Conservation (phyloP, 2,113 vertebrate genomes). For the Entelurus aequoreus region DNA sequence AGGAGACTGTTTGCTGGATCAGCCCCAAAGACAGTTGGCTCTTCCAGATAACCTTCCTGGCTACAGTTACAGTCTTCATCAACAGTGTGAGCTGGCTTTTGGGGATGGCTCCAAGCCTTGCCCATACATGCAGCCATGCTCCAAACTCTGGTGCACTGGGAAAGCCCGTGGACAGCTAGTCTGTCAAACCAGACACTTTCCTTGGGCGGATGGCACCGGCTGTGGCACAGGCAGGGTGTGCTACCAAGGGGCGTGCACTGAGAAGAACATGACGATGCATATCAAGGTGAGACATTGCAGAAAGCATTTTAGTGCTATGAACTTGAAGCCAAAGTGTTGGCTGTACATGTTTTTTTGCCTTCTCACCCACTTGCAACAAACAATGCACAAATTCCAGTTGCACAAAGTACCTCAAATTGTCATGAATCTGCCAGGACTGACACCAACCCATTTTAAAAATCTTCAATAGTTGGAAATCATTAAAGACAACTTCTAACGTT, state of each 20-base stretch:
- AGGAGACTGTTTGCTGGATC: constrained; percentile 95
- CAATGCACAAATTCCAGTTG: too few species aligned
- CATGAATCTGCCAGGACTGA: too few species aligned
- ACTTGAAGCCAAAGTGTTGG: too few species aligned
- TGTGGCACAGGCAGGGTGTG: constrained; percentile 85
- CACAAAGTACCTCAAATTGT: too few species aligned
- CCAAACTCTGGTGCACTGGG: constrained; percentile 94
- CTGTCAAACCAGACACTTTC: constrained; percentile 96
- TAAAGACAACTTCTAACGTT: too few species aligned
- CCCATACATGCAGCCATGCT: constrained; percentile 90
- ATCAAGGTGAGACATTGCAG: constrained; percentile 52
- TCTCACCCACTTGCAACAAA: too few species aligned
- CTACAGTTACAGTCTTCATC: constrained; percentile 80
- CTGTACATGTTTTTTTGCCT: too few species aligned
- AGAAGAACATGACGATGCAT: constrained; percentile 63
- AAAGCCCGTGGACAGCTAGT: constrained; percentile 88
- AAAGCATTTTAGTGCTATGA: constrained; percentile 26
- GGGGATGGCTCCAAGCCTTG: constrained; percentile 91
- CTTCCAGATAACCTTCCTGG: constrained; percentile 83
- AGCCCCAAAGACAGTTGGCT: constrained; percentile 82
- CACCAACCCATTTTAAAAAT: too few species aligned
- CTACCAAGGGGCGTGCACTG: constrained; percentile 80
- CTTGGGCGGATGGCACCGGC: constrained; percentile 92
- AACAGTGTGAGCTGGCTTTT: constrained; percentile 93
- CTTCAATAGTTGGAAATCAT: too few species aligned